Percentiles rank a stretch among this genome's conserved stretches.
These are phyloP conservation scores for Styela clava DNA, from an alignment of 23 tunicate genomes.

Conservation along the genomic window DNA sequence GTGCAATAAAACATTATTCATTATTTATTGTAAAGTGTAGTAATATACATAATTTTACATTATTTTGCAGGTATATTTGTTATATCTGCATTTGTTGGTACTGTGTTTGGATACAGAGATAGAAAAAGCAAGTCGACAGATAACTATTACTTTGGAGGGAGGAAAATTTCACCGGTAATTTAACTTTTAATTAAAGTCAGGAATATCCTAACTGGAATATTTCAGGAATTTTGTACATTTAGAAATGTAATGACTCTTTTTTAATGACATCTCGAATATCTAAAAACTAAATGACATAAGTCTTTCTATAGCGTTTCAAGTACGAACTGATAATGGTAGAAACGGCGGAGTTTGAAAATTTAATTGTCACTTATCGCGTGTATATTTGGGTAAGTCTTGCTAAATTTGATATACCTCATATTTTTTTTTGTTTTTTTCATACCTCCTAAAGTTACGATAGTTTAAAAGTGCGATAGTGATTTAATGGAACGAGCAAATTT, in stretches of 20 bases:
- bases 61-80: not conserved
- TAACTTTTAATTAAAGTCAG: not conserved
- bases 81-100: not conserved
- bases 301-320: too few species aligned
- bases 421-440: too few species aligned
- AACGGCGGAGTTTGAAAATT: too few species aligned
- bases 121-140: conserved; percentile 15
- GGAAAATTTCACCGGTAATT: conserved; percentile 10
- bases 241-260: not conserved
- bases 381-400: too few species aligned
- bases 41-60: not conserved
- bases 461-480: too few species aligned
- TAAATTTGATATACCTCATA: too few species aligned
- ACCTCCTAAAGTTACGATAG: too few species aligned
- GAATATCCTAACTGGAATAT: not conserved
- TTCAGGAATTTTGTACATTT: not conserved
- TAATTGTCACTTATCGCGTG: too few species aligned
- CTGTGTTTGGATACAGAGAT: conserved; percentile 10
- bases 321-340: too few species aligned
- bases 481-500: too few species aligned
- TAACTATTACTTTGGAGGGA: conserved; percentile 15
- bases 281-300: too few species aligned
- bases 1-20: too few species aligned
- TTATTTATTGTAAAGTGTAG: not conserved
- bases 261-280: not conserved